Evolutionary conservation across 2,113 vertebrate species (phyloP).

Genomic region (Gallinago paraguaiae): DNA sequence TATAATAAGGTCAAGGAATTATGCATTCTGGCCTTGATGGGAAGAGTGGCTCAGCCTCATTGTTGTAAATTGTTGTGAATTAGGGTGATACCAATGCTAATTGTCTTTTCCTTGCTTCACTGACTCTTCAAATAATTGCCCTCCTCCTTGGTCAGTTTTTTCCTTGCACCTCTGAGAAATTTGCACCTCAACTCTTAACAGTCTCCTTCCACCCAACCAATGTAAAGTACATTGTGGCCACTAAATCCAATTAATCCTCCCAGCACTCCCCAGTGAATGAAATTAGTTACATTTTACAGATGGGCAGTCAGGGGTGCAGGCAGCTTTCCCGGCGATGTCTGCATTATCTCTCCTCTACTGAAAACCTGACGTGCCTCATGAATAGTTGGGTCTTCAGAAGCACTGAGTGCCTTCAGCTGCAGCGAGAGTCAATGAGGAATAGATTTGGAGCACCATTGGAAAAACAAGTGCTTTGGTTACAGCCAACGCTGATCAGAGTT

Average conservation of each 20-base stretch:
- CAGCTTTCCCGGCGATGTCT: slow-evolving; percentile 15
- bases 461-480: background rate
- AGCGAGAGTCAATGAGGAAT: background rate
- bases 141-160: slow-evolving; percentile 45
- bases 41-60: slow-evolving; percentile 25
- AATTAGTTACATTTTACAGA: slow-evolving; percentile 32
- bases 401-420: background rate
- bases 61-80: slow-evolving; percentile 65
- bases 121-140: slow-evolving; percentile 57
- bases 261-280: slow-evolving; percentile 36
- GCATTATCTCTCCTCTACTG: slow-evolving; percentile 8
- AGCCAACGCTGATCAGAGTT: fast-evolving
- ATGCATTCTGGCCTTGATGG: slow-evolving; percentile 26
- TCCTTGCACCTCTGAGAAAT: slow-evolving; percentile 52
- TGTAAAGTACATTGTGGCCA: slow-evolving; percentile 49
- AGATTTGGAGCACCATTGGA: background rate
- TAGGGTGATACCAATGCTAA: slow-evolving; percentile 57
- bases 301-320: slow-evolving; percentile 19
- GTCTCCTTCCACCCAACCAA: slow-evolving; percentile 44
- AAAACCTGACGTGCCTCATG: background rate
- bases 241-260: slow-evolving; percentile 62
- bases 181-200: slow-evolving; percentile 48
- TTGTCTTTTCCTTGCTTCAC: slow-evolving; percentile 56
- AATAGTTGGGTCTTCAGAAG: background rate
- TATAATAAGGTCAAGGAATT: slow-evolving; percentile 53